These are phyloP conservation scores for Drosophila nr. perissopoda DNA, from an alignment of 2,888 invertebrate species.

Conservation along the genomic window DNA sequence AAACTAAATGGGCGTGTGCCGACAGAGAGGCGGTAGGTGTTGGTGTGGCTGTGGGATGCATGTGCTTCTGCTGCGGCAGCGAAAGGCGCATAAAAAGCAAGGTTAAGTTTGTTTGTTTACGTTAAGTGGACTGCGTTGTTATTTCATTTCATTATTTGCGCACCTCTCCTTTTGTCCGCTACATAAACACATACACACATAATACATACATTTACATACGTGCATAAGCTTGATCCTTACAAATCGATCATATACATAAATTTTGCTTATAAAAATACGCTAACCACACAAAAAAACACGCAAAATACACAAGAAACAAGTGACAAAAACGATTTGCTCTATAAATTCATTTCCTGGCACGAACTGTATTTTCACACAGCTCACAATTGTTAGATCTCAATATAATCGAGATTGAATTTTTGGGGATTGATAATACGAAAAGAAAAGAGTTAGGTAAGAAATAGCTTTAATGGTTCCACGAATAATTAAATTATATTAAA, in stretches of 20 bases:
- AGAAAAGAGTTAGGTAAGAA: too few relatives aligned
- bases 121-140: slow-evolving; percentile 44
- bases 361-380: neutral
- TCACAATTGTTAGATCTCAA: neutral
- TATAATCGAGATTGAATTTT: neutral
- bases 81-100: slow-evolving; percentile 32
- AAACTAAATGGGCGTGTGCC: slow-evolving; percentile 35
- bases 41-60: neutral
- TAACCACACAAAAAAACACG: too few relatives aligned
- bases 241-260: too few relatives aligned
- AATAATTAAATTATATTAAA: neutral
- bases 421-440: too few relatives aligned
- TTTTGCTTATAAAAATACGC: neutral
- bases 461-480: neutral
- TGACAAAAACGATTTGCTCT: neutral
- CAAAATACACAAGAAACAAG: neutral
- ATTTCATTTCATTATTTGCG: slow-evolving; percentile 24
- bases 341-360: neutral
- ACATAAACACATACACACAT: neutral
- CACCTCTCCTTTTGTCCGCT: neutral
- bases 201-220: neutral
- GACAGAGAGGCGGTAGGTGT: slow-evolving; percentile 3
- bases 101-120: slow-evolving; percentile 45
- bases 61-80: slow-evolving; percentile 20
- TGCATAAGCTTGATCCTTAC: neutral